Conservation (phyloP, 2,113 vertebrate genomes). For the Coptodon rendalli region DNA sequence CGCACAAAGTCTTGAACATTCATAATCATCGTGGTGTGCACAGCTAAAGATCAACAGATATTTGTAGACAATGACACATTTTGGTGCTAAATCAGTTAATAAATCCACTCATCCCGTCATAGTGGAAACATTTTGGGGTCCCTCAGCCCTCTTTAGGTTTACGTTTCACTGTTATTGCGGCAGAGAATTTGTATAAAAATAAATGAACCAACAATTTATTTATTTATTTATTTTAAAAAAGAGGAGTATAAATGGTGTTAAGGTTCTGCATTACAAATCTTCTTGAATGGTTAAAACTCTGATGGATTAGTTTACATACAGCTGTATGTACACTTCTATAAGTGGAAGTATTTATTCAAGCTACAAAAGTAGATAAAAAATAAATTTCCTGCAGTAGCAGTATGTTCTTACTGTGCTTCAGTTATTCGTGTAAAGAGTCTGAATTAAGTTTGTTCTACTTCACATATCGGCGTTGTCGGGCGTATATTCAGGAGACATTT, state of each 20-base stretch:
- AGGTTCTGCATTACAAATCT: not conserved
- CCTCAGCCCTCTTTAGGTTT: not conserved
- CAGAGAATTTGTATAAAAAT: not conserved
- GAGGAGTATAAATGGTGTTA: not conserved
- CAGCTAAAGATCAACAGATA: not conserved
- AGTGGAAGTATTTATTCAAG: not conserved
- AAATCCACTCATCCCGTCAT: not conserved
- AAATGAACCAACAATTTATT: not conserved
- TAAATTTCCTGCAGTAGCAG: not conserved
- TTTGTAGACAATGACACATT: not conserved
- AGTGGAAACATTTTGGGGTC: not conserved
- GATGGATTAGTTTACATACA: not conserved
- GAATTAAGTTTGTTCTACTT: conserved; percentile 44
- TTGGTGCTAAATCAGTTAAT: not conserved
- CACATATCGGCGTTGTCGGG: not conserved
- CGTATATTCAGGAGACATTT: conserved; percentile 11
- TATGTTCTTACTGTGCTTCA: not conserved
- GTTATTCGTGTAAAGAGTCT: not conserved
- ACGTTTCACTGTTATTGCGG: not conserved
- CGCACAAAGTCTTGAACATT: not conserved
- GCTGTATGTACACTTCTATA: not conserved
- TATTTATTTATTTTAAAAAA: accelerated
- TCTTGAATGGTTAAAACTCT: not conserved
- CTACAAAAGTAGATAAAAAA: not conserved
- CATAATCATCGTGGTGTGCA: not conserved